Evolutionary conservation across 1,140 invertebrate genomes (phyloP).

Genomic region (Drosophila teissieri): DNA sequence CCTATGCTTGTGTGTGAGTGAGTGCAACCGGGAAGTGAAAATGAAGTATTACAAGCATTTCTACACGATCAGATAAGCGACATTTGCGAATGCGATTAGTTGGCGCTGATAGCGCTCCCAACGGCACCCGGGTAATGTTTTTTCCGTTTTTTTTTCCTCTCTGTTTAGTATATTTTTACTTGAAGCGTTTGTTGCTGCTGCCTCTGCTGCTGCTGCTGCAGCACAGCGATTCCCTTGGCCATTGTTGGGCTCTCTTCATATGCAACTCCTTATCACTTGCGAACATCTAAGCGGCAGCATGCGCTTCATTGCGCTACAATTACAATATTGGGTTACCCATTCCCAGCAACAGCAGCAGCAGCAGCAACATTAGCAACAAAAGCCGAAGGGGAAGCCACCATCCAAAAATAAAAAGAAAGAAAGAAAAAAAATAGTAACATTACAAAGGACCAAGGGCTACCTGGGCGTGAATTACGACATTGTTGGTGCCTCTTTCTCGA

Average conservation of each 20-base stretch:
- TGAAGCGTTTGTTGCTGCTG: slow-evolving; percentile 27
- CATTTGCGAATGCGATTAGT: slow-evolving; percentile 83
- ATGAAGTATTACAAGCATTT: slow-evolving; percentile 84
- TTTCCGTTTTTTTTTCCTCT: slow-evolving; percentile 13
- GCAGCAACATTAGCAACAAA: slow-evolving; percentile 38
- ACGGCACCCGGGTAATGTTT: slow-evolving; percentile 53
- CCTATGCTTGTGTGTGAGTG: slow-evolving; percentile 8
- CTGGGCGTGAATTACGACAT: slow-evolving; percentile 83
- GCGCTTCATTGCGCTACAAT: slow-evolving; percentile 84
- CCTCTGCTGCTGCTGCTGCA: slow-evolving; percentile 13
- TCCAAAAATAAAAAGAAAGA: slow-evolving; percentile 7
- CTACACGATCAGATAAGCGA: slow-evolving; percentile 84
- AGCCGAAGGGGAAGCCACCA: slow-evolving; percentile 37
- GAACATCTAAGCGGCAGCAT: slow-evolving; percentile 82
- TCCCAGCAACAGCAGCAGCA: slow-evolving; percentile 37
- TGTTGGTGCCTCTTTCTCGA: slow-evolving; percentile 56
- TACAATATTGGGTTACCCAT: slow-evolving; percentile 85
- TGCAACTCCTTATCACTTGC: slow-evolving; percentile 82
- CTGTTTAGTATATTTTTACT: slow-evolving; percentile 15
- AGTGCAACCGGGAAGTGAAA: slow-evolving; percentile 80
- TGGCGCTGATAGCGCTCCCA: slow-evolving; percentile 75
- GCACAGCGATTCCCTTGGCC: slow-evolving; percentile 45
- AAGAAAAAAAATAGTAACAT: slow-evolving; percentile 55
- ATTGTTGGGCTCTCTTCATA: slow-evolving; percentile 72
- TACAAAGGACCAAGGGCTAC: slow-evolving; percentile 58